phyloP scores from a whole-genome alignment of 2,888 invertebrate genomes.

The Epiblema foenella region DNA sequence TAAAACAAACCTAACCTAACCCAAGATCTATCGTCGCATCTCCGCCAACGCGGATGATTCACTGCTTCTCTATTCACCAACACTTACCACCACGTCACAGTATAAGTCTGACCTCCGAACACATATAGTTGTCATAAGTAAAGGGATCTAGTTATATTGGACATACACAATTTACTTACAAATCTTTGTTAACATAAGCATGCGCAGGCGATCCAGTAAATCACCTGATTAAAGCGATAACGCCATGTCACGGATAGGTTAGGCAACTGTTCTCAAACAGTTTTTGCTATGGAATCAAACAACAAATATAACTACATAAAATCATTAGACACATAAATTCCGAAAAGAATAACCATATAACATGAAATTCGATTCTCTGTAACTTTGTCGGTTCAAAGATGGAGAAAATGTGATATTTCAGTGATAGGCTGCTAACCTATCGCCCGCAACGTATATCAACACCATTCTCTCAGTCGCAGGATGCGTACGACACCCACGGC shows the following conservation, averaged over 20 bases:
- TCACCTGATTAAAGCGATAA: conserved; percentile 35
- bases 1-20: conserved; percentile 6
- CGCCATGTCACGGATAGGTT: conserved; percentile 5
- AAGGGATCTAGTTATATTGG: conserved; percentile 1
- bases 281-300: background rate
- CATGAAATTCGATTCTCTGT: too few species aligned
- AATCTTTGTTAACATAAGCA: background rate
- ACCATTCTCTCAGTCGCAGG: too few species aligned
- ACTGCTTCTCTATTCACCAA: conserved; percentile 3
- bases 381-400: too few species aligned
- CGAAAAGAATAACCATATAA: too few species aligned
- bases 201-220: conserved; percentile 38
- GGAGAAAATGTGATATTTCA: too few species aligned
- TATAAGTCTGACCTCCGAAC: background rate
- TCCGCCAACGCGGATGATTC: conserved; percentile 40
- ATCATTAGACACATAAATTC: too few species aligned
- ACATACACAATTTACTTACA: background rate
- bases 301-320: background rate
- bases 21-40: conserved; percentile 1
- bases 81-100: background rate
- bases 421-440: too few species aligned
- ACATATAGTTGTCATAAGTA: background rate
- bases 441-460: too few species aligned
- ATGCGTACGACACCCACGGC: too few species aligned
- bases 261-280: background rate